phyloP scores from a whole-genome alignment of 2,888 invertebrate genomes.

The Terebella lapidaria region DNA sequence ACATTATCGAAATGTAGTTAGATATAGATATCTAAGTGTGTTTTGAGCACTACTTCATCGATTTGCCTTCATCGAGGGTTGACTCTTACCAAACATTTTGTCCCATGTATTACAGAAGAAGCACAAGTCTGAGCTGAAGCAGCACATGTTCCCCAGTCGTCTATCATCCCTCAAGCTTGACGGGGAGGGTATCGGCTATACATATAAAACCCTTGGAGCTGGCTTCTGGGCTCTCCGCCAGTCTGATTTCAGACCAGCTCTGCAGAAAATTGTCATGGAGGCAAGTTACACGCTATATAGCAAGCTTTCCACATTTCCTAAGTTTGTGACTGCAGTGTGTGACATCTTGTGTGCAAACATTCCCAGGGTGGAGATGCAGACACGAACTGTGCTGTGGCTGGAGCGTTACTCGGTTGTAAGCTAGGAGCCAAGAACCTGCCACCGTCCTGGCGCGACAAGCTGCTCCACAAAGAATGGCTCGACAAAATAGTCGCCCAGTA shows the following conservation, averaged over 20 bases:
- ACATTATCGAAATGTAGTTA: no score
- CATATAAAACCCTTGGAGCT: slow-evolving; percentile 45
- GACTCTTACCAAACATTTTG: background rate
- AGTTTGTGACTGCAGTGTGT: no score
- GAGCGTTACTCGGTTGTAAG: slow-evolving; percentile 46
- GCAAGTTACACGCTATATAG: slow-evolving; percentile 25
- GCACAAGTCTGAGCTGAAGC: background rate
- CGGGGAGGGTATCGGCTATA: slow-evolving; percentile 36
- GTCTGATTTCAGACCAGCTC: slow-evolving; percentile 40
- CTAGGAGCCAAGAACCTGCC: slow-evolving; percentile 39
- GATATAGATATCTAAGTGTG: no score
- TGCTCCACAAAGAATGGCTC: slow-evolving; percentile 18
- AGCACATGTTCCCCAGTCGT: slow-evolving; percentile 12
- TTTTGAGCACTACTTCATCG: no score
- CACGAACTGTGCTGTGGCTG: slow-evolving; percentile 46
- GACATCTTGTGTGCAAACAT: no score
- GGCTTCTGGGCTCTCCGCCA: slow-evolving; percentile 47
- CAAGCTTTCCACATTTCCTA: no score
- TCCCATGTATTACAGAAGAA: background rate
- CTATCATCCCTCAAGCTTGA: slow-evolving; percentile 37
- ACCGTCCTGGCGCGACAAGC: slow-evolving; percentile 32
- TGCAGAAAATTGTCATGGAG: slow-evolving; percentile 41
- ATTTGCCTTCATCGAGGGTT: no score
- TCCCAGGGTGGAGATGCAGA: slow-evolving; percentile 47
- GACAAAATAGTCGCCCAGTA: slow-evolving; percentile 11